phyloP scores from a whole-genome alignment of 2,888 invertebrate species.

The Parnassius smintheus region DNA sequence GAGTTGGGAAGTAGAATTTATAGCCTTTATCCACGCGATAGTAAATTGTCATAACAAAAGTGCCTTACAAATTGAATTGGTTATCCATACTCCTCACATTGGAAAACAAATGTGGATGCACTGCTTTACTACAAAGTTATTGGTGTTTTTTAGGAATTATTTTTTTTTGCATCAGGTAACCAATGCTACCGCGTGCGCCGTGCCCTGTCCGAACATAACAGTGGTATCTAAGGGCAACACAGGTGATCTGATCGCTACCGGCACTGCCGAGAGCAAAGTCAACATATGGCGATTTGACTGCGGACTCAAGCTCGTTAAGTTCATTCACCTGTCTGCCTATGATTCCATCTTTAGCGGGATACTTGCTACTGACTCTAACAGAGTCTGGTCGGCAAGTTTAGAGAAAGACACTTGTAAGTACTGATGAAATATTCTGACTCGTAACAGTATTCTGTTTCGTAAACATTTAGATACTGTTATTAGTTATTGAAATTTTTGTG shows the following conservation, averaged over 20 bases:
- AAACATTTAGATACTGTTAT: too few relatives aligned
- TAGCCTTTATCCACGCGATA: too few relatives aligned
- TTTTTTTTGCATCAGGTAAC: slow-evolving; percentile 74
- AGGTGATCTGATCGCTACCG: slow-evolving; percentile 80
- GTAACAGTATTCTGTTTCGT: too few relatives aligned
- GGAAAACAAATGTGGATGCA: too few relatives aligned
- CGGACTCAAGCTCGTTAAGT: slow-evolving; percentile 86
- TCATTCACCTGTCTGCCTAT: slow-evolving; percentile 75
- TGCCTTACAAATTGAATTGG: too few relatives aligned
- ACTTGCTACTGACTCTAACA: slow-evolving; percentile 62
- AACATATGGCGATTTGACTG: slow-evolving; percentile 92
- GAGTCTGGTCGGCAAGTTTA: slow-evolving; percentile 72
- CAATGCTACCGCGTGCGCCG: slow-evolving; percentile 90
- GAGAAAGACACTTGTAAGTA: slow-evolving; percentile 74
- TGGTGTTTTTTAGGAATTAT: too few relatives aligned
- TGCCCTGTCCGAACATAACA: slow-evolving; percentile 76
- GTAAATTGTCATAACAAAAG: too few relatives aligned
- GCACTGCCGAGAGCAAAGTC: slow-evolving; percentile 84
- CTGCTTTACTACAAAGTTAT: too few relatives aligned
- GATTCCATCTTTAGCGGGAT: slow-evolving; percentile 76
- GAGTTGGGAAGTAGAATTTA: too few relatives aligned
- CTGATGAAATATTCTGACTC: not conserved
- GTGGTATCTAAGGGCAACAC: slow-evolving; percentile 83
- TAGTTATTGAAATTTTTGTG: too few relatives aligned
- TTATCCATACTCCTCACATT: too few relatives aligned